phyloP scores from a whole-genome alignment of 2,113 vertebrate genomes.

The Prolemur simus region DNA sequence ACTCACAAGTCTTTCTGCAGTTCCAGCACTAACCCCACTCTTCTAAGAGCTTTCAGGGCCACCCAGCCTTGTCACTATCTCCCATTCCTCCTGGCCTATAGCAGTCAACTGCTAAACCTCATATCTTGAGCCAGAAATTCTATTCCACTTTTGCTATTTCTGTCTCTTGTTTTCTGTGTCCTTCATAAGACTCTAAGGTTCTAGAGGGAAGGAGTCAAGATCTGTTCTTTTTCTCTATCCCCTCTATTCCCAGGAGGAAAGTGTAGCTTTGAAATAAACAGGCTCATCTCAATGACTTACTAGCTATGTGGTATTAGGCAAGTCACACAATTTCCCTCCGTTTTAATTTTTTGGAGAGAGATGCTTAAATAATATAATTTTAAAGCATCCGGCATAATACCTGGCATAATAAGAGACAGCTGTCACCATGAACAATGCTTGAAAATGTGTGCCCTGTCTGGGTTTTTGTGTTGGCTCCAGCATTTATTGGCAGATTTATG shows the following conservation, averaged over 20 bases:
- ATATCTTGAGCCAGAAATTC: not conserved
- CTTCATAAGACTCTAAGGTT: not conserved
- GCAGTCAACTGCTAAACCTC: not conserved
- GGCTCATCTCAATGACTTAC: not conserved
- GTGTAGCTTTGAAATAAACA: not conserved
- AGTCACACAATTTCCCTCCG: not conserved
- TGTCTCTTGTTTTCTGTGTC: not conserved
- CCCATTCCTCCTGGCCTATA: not conserved
- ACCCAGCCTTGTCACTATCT: accelerated
- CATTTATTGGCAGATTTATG: not conserved
- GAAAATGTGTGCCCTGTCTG: not conserved
- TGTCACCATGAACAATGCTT: not conserved
- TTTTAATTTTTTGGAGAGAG: not conserved
- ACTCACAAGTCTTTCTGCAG: not conserved
- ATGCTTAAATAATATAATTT: not conserved
- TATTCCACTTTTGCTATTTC: not conserved
- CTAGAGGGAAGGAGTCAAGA: not conserved
- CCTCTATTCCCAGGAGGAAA: not conserved
- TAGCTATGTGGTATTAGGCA: not conserved
- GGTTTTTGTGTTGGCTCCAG: not conserved
- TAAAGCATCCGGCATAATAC: not conserved
- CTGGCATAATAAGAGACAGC: not conserved
- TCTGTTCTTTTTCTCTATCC: not conserved
- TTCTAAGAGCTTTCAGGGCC: not conserved
- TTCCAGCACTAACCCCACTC: not conserved